Base-by-base conservation (phyloP, 2,888 invertebrate species). In the Acanthococcus lagerstroemiae region DNA sequence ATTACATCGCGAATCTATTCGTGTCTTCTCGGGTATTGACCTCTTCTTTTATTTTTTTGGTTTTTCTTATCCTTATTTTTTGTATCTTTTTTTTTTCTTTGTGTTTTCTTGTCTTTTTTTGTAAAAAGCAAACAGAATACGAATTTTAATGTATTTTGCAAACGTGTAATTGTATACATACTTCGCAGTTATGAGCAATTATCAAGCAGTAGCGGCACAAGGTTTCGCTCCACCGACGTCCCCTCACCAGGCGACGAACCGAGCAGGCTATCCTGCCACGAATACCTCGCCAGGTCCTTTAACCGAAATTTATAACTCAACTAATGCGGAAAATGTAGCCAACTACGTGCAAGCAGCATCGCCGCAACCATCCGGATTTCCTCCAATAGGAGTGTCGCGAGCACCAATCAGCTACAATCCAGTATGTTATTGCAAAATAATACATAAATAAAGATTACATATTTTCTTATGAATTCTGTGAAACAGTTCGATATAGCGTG, bases 311-410 rank as follows among this genome's bases (percentile, higher is more conserved):
- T 94, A 94, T 82, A 90, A 87, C 79, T 88, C 90, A 74, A 90
- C 87, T 30, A 66, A 50, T 24, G 66, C 66, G 15, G 66, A 66
- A 46, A 66, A 66, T 50, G 66, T 90, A 72, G 80, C 81, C 73
- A 91, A 93, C 77, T 95, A 95, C 80, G 93, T 95, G 76, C 95
- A 95, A 81, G 92, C 95, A 74, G 81, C 95, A 73, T 94, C 93
- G 80, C 95, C 95, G 74, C 95, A 95, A 80, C 95, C 95, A 73
- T 90, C 93, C 69, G 82, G 82, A 75, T 94, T 94, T 81, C 92
- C 93, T 76, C 88, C 90, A 73, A 91, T 93, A 78, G 91, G 91
- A 74, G 91, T 92, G 76, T 91, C 90, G 83, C 88, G 90, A 77
- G 90, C 91, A 76, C 90, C 90, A 79, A 86, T 90, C 80, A 90